Conservation (phyloP, 2,113 vertebrate genomes). For the Oceanodroma tethys region DNA sequence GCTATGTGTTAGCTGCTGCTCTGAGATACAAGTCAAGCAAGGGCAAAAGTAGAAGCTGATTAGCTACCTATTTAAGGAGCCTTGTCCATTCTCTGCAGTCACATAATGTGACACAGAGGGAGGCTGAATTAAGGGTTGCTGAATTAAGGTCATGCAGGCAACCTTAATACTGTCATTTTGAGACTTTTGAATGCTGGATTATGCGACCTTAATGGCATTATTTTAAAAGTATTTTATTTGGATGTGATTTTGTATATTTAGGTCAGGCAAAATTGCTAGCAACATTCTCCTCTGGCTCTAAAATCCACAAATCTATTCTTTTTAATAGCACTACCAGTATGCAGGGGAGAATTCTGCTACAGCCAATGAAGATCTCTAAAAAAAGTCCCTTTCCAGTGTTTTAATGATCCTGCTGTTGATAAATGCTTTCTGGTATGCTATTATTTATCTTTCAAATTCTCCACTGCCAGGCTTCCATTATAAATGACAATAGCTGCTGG, state of each 20-base stretch:
- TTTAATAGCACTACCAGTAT: not conserved
- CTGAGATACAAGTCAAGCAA: not conserved
- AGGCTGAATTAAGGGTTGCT: constrained; percentile 14
- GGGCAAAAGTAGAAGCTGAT: constrained; percentile 17
- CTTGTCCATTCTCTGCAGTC: not conserved
- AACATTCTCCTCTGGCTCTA: not conserved
- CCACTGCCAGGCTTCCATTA: not conserved
- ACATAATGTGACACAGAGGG: not conserved
- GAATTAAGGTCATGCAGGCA: constrained; percentile 22
- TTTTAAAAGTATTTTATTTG: constrained; percentile 22
- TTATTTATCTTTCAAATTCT: not conserved
- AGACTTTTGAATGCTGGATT: constrained; percentile 2
- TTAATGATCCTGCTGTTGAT: not conserved
- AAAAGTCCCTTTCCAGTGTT: not conserved
- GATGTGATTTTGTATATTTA: constrained; percentile 32
- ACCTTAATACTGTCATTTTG: not conserved
- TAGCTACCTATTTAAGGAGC: not conserved
- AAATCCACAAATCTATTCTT: not conserved
- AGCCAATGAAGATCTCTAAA: not conserved
- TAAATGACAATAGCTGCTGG: not conserved
- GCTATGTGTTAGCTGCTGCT: not conserved
- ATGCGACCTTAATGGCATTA: not conserved
- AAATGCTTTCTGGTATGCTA: not conserved
- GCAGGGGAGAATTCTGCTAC: not conserved
- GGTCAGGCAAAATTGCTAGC: constrained; percentile 9